phyloP scores from a whole-genome alignment of 2,888 invertebrate genomes.

The Aleiodes testaceus region DNA sequence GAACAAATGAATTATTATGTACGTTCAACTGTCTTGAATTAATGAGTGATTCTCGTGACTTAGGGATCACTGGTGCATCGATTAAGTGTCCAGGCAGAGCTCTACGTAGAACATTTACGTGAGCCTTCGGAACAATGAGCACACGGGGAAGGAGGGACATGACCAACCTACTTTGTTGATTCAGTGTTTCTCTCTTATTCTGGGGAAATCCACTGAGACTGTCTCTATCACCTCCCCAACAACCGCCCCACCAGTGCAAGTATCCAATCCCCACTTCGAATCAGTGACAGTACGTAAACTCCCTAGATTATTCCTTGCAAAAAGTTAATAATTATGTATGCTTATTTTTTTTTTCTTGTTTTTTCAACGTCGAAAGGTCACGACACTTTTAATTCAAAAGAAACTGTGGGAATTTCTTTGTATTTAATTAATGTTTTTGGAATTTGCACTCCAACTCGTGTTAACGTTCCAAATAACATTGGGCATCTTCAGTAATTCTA shows the following conservation, averaged over 20 bases:
- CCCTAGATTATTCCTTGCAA: not conserved
- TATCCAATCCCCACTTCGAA: not conserved
- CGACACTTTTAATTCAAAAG: no score
- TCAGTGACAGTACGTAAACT: not conserved
- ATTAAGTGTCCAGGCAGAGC: constrained; percentile 48
- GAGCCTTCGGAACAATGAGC: constrained; percentile 34
- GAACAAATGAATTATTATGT: constrained; percentile 43
- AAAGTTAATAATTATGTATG: no score
- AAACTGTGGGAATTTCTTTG: no score
- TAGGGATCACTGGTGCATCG: constrained; percentile 50
- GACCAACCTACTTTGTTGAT: constrained; percentile 56
- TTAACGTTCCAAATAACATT: no score
- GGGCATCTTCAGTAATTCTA: no score
- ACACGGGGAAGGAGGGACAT: constrained; percentile 19
- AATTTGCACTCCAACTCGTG: no score
- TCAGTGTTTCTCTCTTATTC: constrained; percentile 36
- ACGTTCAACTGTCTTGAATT: not conserved
- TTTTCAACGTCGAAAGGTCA: no score
- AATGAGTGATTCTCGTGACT: constrained; percentile 32
- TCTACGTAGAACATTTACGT: constrained; percentile 58
- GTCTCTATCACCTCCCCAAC: not conserved
- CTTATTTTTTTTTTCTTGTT: no score
- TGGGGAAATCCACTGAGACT: not conserved
- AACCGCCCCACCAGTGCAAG: not conserved
- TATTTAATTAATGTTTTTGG: no score